Evolutionary conservation across 2,888 invertebrate genomes (phyloP).

Genomic region (Spodoptera littoralis): DNA sequence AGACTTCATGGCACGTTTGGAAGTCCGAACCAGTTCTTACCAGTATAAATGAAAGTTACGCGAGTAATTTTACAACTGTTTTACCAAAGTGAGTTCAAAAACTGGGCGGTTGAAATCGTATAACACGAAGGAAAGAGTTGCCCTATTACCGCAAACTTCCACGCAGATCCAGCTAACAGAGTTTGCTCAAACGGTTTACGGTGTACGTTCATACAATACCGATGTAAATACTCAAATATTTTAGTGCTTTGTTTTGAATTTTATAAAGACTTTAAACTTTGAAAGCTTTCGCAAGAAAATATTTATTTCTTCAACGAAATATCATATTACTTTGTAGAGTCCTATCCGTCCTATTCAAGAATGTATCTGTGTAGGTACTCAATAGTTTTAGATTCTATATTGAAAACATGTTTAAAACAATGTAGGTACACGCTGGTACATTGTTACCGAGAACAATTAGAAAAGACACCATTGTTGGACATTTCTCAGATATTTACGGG

Average conservation of each 20-base stretch:
- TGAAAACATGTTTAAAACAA: conserved; percentile 4
- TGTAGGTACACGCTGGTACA: conserved; percentile 1
- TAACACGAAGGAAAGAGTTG: conserved; percentile 53
- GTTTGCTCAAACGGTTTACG: conserved; percentile 55
- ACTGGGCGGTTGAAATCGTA: conserved; percentile 54
- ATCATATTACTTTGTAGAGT: conserved; percentile 26
- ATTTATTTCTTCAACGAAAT: conserved; percentile 41
- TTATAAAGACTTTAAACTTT: conserved; percentile 47
- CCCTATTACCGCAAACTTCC: conserved; percentile 57
- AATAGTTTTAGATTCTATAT: conserved; percentile 3
- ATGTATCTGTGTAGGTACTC: neutral
- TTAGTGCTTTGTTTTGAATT: conserved; percentile 41
- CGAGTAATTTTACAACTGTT: conserved; percentile 56
- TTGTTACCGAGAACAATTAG: conserved; percentile 26
- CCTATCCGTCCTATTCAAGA: conserved; percentile 2
- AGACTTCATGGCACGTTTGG: conserved; percentile 47
- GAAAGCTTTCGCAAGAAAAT: conserved; percentile 25
- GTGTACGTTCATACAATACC: conserved; percentile 45
- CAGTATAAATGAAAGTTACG: conserved; percentile 48
- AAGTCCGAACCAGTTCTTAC: conserved; percentile 42
- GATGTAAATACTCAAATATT: conserved; percentile 54
- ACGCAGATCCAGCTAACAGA: conserved; percentile 51
- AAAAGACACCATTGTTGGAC: conserved; percentile 5
- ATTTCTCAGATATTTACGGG: conserved; percentile 20
- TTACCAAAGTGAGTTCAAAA: conserved; percentile 55